phyloP scores from a whole-genome alignment of 2,797 vertebrate species.

The Pipistrellus nathusii region DNA sequence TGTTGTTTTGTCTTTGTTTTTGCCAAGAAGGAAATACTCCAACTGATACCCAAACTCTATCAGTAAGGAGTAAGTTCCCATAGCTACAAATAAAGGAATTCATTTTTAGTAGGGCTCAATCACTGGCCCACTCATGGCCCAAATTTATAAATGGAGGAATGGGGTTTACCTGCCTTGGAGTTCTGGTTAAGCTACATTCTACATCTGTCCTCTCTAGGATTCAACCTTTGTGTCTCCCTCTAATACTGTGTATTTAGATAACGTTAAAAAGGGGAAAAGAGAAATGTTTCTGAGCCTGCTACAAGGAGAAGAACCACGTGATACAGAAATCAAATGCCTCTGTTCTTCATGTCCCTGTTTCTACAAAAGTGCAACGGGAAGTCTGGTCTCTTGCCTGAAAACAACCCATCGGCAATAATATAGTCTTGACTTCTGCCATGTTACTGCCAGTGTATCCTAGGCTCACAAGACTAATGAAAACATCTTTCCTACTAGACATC shows the following conservation, averaged over 20 bases:
- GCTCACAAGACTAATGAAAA: not conserved
- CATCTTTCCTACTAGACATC: constrained; percentile 13
- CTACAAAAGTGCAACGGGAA: not conserved
- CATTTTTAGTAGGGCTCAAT: not conserved
- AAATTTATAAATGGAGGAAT: constrained; percentile 17
- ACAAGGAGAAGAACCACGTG: not conserved
- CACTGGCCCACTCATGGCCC: not conserved
- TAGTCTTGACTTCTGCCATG: not conserved
- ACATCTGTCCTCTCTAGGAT: not conserved
- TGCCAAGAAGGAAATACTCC: constrained; percentile 37
- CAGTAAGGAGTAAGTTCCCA: not conserved
- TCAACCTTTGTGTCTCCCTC: not conserved
- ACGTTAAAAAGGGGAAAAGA: not conserved
- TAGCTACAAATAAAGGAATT: not conserved
- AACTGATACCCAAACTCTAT: not conserved
- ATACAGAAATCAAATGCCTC: not conserved
- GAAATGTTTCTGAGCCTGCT: constrained; percentile 30
- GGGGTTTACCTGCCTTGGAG: not conserved
- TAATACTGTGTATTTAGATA: not conserved
- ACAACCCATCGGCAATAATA: not conserved
- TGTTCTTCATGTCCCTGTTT: not conserved
- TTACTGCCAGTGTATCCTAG: not conserved
- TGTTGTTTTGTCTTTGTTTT: not conserved
- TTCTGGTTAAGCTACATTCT: not conserved
- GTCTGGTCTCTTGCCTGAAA: not conserved